phyloP scores from a whole-genome alignment of 2,888 invertebrate species.

The Lutraria lutraria region DNA sequence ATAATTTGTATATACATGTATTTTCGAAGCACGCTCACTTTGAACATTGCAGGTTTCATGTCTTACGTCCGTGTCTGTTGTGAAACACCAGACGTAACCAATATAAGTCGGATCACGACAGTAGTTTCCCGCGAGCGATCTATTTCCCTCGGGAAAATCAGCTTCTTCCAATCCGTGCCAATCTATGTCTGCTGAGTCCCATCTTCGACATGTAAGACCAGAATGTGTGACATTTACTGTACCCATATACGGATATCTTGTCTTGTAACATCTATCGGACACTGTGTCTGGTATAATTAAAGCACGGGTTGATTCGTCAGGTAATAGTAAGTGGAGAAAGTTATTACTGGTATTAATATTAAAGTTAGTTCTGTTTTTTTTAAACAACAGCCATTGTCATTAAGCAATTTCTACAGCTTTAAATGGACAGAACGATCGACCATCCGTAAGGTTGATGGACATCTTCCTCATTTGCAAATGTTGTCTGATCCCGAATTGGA shows the following conservation, averaged over 20 bases:
- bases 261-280: background rate
- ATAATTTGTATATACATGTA: no score
- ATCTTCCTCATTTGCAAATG: no score
- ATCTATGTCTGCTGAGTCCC: constrained; percentile 3
- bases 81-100: background rate
- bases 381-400: no score
- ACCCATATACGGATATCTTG: background rate
- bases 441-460: no score
- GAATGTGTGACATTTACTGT: background rate
- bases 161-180: background rate
- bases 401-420: no score
- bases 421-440: no score
- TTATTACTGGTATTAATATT: no score
- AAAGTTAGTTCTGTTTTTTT: no score
- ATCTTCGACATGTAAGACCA: constrained; percentile 20
- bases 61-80: background rate
- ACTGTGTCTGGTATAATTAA: background rate
- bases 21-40: background rate
- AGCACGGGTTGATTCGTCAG: no score
- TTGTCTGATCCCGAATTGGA: no score
- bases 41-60: background rate
- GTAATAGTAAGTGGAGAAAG: no score
- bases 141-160: background rate
- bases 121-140: background rate
- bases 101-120: background rate